Base-by-base conservation (phyloP, 92 coral and sea anemone species). In the Epizoanthus fatuus region DNA sequence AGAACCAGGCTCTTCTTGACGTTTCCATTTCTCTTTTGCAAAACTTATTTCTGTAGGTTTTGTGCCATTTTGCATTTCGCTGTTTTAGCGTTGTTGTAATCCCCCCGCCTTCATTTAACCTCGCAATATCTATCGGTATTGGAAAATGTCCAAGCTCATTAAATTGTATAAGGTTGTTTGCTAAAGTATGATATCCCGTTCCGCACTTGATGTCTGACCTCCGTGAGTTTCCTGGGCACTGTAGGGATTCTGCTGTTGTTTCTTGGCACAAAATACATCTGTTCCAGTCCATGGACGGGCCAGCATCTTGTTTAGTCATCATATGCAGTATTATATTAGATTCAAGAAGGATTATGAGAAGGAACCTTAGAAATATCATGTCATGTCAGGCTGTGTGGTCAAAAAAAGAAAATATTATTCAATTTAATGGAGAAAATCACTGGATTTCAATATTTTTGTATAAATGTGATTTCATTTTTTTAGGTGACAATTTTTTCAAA, bases 41-140 rank as follows among this genome's bases (percentile, higher is more conserved):
- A 68, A 88, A 92, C 84, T 88, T 85, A 75, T 87, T 77, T 10
- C 70, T 42, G 47, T 89, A 87, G 6, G 84, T 51, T 85, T 88
- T 92, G 71, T 92, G 95, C 89, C 89, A 92, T 57, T 87, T 82
- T 40, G 86, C 94, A 15, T 84, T 79, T 12, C 67, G 66, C 35
- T 91, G 57, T 17, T 37, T 78, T 54, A 91, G 47, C 37, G 89
- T 87, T 38, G 55, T 65, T 52, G 82, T 86, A 32, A 91, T 87
- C 8, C 89, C 86, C 5, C 52, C 77, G 12, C 91, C 91, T 32
- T 79, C 91, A 52, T 91, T 86, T n/a, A 90, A 52, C 51, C 69
- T 53, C 29, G 63, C 66, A 51, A 91, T 54, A 83, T 86, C 67
- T 67, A 88, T 22, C 8, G 87, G 74, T 17, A 84, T n/a, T 4